Percentiles rank a stretch among this genome's conserved stretches.
phyloP scores from a whole-genome alignment of 2,797 vertebrate species.

The Pachyuromys duprasi region DNA sequence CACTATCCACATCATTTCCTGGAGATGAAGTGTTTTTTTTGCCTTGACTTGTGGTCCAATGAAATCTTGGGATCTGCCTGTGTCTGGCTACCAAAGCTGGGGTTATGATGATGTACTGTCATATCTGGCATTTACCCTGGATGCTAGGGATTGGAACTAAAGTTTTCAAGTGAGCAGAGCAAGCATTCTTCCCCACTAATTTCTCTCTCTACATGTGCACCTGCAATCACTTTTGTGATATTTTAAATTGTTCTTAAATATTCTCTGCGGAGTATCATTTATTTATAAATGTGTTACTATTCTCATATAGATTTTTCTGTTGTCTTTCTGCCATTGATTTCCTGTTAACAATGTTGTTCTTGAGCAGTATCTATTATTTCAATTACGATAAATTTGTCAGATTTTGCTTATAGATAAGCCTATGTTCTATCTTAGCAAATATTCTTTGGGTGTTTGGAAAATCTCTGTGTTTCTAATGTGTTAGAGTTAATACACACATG shows the following conservation, averaged over 20 bases:
- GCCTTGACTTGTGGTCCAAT: too few relatives aligned
- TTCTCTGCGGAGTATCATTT: not conserved
- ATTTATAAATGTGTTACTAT: constrained; percentile 5
- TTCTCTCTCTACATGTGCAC: too few relatives aligned
- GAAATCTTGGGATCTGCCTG: not conserved
- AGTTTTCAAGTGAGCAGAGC: not conserved
- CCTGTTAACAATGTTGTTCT: not conserved
- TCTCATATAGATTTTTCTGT: constrained; percentile 13
- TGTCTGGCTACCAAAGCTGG: not conserved
- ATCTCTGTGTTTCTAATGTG: not conserved
- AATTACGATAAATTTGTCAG: not conserved
- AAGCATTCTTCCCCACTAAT: too few relatives aligned
- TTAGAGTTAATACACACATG: not conserved
- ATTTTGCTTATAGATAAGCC: not conserved
- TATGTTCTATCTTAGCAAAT: not conserved
- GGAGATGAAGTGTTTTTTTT: not conserved
- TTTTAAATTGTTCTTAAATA: not conserved
- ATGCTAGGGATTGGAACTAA: not conserved
- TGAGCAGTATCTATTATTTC: not conserved
- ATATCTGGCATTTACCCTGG: not conserved
- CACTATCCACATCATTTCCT: too few relatives aligned
- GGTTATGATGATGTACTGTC: not conserved
- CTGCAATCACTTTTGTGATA: not conserved
- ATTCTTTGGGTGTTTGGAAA: not conserved
- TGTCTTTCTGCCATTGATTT: constrained; percentile 3